A percentile compares a stretch with the other conserved stretches of the same genome.
Conservation (phyloP, 2,888 invertebrate species). For the Noctua fimbriata region DNA sequence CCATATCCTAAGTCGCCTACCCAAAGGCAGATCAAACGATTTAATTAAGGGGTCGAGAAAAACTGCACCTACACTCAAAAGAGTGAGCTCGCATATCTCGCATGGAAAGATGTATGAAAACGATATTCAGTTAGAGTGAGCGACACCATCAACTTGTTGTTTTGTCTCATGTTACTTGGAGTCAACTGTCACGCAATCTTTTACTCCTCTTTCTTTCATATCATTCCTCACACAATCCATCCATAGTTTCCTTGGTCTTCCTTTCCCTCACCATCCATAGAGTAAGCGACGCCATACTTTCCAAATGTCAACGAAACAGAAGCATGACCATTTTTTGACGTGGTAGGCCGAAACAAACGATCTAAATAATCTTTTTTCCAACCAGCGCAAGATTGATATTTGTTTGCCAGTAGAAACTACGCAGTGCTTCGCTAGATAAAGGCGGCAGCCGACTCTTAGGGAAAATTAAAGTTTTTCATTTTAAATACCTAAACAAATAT, state of each 20-base stretch:
- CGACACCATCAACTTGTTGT: too few relatives aligned
- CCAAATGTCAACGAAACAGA: not conserved
- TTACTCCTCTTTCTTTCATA: too few relatives aligned
- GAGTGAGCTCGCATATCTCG: not conserved
- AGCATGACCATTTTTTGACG: not conserved
- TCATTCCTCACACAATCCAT: too few relatives aligned
- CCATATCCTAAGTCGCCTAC: not conserved
- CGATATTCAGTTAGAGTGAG: not conserved
- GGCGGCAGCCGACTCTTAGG: conserved; percentile 4
- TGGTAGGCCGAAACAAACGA: not conserved
- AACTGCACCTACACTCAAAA: not conserved
- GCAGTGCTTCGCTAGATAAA: not conserved
- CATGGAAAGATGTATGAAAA: not conserved
- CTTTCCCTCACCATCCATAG: not conserved
- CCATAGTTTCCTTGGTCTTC: too few relatives aligned
- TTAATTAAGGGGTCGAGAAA: not conserved
- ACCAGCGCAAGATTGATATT: not conserved
- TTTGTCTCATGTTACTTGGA: too few relatives aligned
- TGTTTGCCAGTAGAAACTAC: not conserved
- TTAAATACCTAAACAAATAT: conserved; percentile 51
- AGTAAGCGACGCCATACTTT: not conserved
- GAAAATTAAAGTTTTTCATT: conserved; percentile 28
- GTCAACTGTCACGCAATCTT: too few relatives aligned
- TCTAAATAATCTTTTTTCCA: not conserved
- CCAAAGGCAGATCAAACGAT: not conserved